Evolutionary conservation across 2,797 vertebrate genomes (phyloP), one percentile per base, ranked within the genome.

Genomic region (Danio aesculapii): DNA sequence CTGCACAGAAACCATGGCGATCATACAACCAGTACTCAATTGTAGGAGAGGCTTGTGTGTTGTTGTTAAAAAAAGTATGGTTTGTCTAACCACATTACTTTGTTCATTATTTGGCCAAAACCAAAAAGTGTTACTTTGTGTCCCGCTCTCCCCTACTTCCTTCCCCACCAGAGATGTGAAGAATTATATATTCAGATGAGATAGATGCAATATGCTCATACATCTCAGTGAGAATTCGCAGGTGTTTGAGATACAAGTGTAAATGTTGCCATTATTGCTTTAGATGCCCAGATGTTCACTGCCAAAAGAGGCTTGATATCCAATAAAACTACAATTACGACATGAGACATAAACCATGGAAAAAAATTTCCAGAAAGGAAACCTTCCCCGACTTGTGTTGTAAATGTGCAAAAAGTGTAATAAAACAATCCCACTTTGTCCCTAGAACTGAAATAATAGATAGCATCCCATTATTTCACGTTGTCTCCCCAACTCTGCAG

Each of bases 281-380:
- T 58, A 57, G 70, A 70, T 67, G 70, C 70, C 79, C 79, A 81
- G 79, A 81, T 81, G 79, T 81, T 81, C 79, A 13, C 69, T 67
- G 79, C 79, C 70, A 81, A 74, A 62, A 66, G 61, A 66, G 52
- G 52, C 61, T 81, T 66, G 79, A 47, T 81, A 66, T 81, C 52
- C 70, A 81, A 81, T 81, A 81, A 79, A 78, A 74, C 50, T 17
- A 58, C 50, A 73, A 67, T 81, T 67, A 77, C 41, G 55, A 49
- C 21, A 4, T 43, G 30, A 73, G 61, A 66, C 14, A 8, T 19
- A 73, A 73, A 59, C 44, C 70, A n/a, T 66, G 61, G 53, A 66
- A 58, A 74, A 66, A 43, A 66, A 81, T 41, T 47, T 58, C 61
- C 21, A 19, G 9, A 53, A 64, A 71, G 67, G 66, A 74, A 66